These are phyloP conservation scores for Meteorus colon DNA, from an alignment of 2,888 invertebrate species.

Conservation along the genomic window DNA sequence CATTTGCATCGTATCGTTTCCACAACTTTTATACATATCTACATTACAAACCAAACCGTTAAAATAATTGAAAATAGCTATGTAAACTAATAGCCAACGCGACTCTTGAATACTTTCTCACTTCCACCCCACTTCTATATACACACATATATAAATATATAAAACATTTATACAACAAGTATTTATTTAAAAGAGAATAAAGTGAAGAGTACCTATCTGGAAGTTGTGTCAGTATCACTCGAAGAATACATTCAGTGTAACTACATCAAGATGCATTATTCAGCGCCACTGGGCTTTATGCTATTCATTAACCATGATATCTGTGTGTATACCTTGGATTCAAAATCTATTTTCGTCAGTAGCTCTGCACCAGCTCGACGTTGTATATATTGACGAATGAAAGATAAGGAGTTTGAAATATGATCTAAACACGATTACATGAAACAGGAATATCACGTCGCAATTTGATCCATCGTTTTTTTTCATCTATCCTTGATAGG, in stretches of 20 bases:
- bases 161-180: too few relatives aligned
- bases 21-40: too few relatives aligned
- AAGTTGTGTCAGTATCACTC: slow-evolving; percentile 31
- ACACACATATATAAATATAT: too few relatives aligned
- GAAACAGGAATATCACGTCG: slow-evolving; percentile 19
- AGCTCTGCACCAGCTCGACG: neutral
- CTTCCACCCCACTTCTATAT: too few relatives aligned
- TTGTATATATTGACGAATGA: slow-evolving; percentile 14
- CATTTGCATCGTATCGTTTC: too few relatives aligned
- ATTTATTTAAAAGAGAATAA: slow-evolving; percentile 30
- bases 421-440: slow-evolving; percentile 32
- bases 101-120: neutral
- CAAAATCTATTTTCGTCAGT: slow-evolving; percentile 31
- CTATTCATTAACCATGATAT: slow-evolving; percentile 44
- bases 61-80: neutral
- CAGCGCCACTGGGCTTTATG: slow-evolving; percentile 35
- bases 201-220: slow-evolving; percentile 20
- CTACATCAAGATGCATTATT: slow-evolving; percentile 41
- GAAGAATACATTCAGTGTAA: slow-evolving; percentile 34
- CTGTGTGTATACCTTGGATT: slow-evolving; percentile 30
- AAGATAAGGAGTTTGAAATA: slow-evolving; percentile 32
- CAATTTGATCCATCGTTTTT: slow-evolving; percentile 23
- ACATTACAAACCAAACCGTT: neutral
- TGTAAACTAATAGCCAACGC: neutral
- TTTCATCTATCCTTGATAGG: slow-evolving; percentile 13